Base-by-base conservation (phyloP, 2,888 invertebrate genomes). In the Notodonta dromedarius region DNA sequence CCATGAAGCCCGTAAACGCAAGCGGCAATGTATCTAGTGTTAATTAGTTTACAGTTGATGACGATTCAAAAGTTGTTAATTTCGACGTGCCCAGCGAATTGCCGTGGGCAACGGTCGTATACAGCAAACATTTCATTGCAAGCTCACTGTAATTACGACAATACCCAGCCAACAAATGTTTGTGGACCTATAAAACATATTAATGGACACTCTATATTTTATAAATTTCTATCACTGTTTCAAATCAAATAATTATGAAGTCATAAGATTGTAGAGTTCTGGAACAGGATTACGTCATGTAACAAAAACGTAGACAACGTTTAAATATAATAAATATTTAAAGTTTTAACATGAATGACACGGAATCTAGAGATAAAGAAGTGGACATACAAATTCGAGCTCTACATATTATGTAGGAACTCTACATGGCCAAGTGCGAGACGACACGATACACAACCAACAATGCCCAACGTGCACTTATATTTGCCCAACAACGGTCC, bases 401-500 rank as follows among this genome's bases (percentile, higher is more conserved):
- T 35, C 35, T 35, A 35, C 35, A 35, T 35, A 35, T 35, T 35
- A 35, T 35, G 35, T 35, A 35, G 6, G 7, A 0, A 42, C 11
- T 42, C 11, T 9, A 42, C 11, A 42, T 11, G 42, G 11, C 11
- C 11, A 42, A 12, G 12, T 42, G 11, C 42, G 48, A 48, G 48
- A n/a, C n/a, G 6, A n/a, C n/a, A 14, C 48, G 48, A 48, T 5
- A 7, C 16, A 7, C 16, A 16, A 11, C 24, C 14, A 6, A 32
- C 35, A 74, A 77, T 80, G 70, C 74, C 76, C 78, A 69, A 75
- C 76, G 79, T 78, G 70, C 79, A 83, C 82, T 84, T 84, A 86
- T 87, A 91, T 92, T 91, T 89, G 85, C 82, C 62, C 82, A 78
- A 78, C 86, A 83, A 78, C 89, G 87, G 87, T 75, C 86, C 90